These are phyloP conservation scores for Cotesia congregata DNA, from an alignment of 2,888 invertebrate species.

Conservation along the genomic window DNA sequence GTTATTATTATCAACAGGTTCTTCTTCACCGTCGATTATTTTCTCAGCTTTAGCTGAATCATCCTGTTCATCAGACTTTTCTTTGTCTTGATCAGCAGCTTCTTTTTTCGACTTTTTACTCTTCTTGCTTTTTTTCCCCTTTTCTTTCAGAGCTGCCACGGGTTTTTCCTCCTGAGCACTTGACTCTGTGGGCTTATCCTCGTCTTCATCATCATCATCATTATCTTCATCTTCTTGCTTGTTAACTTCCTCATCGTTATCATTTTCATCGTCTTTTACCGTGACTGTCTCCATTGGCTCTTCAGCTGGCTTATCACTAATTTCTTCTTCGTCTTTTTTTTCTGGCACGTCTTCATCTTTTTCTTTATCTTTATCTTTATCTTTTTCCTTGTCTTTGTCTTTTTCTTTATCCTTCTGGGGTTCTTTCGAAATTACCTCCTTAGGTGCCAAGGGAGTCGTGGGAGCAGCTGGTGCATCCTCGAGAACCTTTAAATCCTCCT, in stretches of 20 bases:
- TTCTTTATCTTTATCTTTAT: conserved; percentile 35
- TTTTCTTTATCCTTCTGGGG: conserved; percentile 53
- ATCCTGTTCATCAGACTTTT: conserved; percentile 58
- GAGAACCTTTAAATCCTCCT: conserved; percentile 89
- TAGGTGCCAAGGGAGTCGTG: conserved; percentile 55
- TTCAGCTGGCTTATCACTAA: conserved; percentile 32
- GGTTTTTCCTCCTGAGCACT: conserved; percentile 35
- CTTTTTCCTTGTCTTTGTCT: conserved; percentile 45
- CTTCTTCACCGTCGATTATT: conserved; percentile 61
- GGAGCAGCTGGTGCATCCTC: conserved; percentile 72
- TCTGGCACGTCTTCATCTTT: conserved; percentile 27
- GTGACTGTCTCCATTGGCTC: conserved; percentile 17
- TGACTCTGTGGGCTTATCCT: conserved; percentile 25
- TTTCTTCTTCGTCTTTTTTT: conserved; percentile 43
- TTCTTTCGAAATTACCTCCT: conserved; percentile 42
- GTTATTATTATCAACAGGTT: conserved; percentile 57
- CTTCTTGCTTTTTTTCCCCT: conserved; percentile 47
- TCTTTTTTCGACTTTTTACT: conserved; percentile 58
- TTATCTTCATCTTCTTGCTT: conserved; percentile 47
- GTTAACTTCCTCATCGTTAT: conserved; percentile 41
- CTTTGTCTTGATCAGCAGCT: not conserved
- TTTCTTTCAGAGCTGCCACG: conserved; percentile 38
- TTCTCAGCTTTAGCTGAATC: conserved; percentile 60
- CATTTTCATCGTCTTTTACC: conserved; percentile 10
- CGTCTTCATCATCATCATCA: conserved; percentile 42